These are phyloP conservation scores for Zoanthus gigantus DNA, from an alignment of 92 coral and sea anemone species.

Conservation along the genomic window DNA sequence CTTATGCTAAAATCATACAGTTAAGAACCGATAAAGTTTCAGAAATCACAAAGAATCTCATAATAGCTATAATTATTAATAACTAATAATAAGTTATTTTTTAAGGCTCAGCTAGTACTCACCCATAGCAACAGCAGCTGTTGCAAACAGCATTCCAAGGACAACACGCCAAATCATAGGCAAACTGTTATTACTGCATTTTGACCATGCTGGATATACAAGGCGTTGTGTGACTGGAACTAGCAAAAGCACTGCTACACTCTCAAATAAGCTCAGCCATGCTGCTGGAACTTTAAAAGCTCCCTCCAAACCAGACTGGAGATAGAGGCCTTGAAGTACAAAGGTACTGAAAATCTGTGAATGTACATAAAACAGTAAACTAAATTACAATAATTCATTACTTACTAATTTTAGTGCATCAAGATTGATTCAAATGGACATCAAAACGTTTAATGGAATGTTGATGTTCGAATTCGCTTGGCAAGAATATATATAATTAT, in stretches of 20 bases:
- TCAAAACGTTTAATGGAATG: too few relatives aligned
- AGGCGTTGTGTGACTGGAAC: conserved; percentile 88
- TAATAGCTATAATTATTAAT: too few relatives aligned
- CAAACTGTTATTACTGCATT: conserved; percentile 57
- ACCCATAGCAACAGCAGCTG: conserved; percentile 89
- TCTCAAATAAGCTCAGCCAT: conserved; percentile 86
- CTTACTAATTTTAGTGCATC: not conserved
- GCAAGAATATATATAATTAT: too few relatives aligned
- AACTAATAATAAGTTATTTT: not conserved
- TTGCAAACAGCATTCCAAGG: conserved; percentile 84
- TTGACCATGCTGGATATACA: conserved; percentile 73
- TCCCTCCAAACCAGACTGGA: conserved; percentile 64
- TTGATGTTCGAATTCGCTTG: too few relatives aligned
- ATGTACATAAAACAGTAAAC: not conserved
- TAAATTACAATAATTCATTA: not conserved
- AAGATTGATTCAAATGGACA: too few relatives aligned
- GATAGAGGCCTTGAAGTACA: conserved; percentile 91
- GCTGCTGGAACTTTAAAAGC: conserved; percentile 84
- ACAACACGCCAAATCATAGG: conserved; percentile 79
- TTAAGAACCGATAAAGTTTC: too few relatives aligned
- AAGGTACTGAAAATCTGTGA: conserved; percentile 88
- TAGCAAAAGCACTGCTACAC: conserved; percentile 68
- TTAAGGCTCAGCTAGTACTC: not conserved
- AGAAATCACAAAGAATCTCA: too few relatives aligned
- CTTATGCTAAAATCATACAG: too few relatives aligned